phyloP scores from a whole-genome alignment of 1,140 invertebrate genomes.

The Cataglyphis hispanica region DNA sequence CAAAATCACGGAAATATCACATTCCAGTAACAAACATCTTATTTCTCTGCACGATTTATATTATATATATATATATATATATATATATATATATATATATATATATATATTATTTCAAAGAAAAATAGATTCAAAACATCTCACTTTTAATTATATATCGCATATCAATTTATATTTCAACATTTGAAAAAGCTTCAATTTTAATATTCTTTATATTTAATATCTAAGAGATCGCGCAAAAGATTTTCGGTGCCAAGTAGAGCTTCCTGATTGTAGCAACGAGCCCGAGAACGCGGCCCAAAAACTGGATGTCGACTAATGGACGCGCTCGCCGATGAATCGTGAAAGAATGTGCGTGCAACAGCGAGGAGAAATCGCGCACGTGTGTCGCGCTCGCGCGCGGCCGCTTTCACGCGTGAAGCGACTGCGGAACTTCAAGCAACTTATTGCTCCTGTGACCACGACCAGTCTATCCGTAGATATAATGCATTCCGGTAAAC shows the following conservation, averaged over 20 bases:
- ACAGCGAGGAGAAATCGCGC: constrained; percentile 53
- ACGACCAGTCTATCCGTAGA: not conserved
- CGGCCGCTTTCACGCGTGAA: constrained; percentile 47
- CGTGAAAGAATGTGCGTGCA: constrained; percentile 51
- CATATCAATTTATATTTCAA: not conserved
- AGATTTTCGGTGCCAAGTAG: not conserved
- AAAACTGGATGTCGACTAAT: constrained; percentile 35
- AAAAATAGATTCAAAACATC: not conserved
- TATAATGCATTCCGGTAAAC: not conserved
- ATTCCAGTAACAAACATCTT: not conserved
- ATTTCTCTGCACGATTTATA: not conserved
- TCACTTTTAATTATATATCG: not conserved
- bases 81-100: no score
- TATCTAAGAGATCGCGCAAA: not conserved
- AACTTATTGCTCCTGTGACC: not conserved
- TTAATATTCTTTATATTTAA: not conserved
- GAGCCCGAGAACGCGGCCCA: not conserved
- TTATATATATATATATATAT: no score
- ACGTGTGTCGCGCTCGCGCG: constrained; percentile 22
- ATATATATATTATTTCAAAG: not conserved
- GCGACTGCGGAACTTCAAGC: constrained; percentile 18
- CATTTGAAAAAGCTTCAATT: not conserved
- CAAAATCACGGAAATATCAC: not conserved
- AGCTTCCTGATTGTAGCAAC: not conserved
- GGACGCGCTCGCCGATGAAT: constrained; percentile 29